These are phyloP conservation scores for Hylia prasina DNA, from an alignment of 2,113 vertebrate species.

Conservation along the genomic window DNA sequence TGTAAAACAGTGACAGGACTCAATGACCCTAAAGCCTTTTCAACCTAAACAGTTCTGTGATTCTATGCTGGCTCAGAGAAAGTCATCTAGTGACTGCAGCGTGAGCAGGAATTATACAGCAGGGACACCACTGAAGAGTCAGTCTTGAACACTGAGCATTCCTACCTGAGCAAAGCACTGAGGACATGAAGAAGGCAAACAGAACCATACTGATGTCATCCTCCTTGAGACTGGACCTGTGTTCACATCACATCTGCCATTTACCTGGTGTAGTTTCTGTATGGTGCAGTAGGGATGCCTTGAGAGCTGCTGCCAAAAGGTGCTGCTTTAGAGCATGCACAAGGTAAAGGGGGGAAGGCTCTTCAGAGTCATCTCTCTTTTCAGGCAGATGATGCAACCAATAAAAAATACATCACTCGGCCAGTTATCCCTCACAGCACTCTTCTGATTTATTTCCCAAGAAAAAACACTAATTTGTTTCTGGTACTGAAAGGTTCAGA, in stretches of 20 bases:
- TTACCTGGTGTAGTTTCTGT: no score
- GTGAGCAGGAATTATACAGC: not conserved
- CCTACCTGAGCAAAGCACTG: not conserved
- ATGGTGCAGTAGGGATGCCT: not conserved
- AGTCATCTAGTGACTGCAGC: not conserved
- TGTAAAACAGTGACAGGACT: no score
- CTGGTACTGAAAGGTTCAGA: not conserved
- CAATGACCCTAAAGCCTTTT: not conserved
- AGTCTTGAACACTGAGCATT: not conserved
- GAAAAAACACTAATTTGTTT: not conserved
- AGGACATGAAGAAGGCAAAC: not conserved
- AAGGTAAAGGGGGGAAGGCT: not conserved
- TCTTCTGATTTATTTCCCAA: not conserved
- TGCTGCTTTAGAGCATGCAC: not conserved
- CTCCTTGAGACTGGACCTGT: not conserved
- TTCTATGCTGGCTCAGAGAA: not conserved
- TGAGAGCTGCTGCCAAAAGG: not conserved
- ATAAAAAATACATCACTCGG: not conserved
- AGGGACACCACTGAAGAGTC: not conserved
- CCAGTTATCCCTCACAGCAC: not conserved
- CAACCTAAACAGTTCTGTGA: rapidly evolving
- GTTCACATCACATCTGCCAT: not conserved
- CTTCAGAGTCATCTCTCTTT: not conserved
- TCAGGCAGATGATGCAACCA: not conserved
- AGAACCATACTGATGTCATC: not conserved